Evolutionary conservation across 2,888 invertebrate genomes (phyloP).

Genomic region (Gari tellinella): DNA sequence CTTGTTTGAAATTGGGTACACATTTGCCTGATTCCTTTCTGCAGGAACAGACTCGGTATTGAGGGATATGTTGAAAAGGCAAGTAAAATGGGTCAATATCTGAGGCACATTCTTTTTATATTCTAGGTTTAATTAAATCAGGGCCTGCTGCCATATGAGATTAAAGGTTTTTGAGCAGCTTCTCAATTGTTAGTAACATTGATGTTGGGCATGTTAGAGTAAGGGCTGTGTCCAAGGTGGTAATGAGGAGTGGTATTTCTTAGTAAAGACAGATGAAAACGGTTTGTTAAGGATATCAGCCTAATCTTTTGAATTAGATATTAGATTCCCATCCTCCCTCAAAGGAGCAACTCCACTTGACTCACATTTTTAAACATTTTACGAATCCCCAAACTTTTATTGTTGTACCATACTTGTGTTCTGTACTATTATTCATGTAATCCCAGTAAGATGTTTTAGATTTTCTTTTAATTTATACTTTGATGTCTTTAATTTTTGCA

Average conservation of each 20-base stretch:
- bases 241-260: too few relatives aligned
- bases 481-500: not conserved
- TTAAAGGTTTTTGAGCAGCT: not conserved
- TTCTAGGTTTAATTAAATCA: not conserved
- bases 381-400: slow-evolving; percentile 1
- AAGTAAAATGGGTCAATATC: slow-evolving; percentile 6
- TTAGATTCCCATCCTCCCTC: not conserved
- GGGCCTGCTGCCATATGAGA: not conserved
- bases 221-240: too few relatives aligned
- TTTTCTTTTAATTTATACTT: not conserved
- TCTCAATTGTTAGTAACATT: not conserved
- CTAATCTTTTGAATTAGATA: not conserved
- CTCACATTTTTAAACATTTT: not conserved
- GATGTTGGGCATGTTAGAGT: too few relatives aligned
- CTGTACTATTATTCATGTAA: slow-evolving; percentile 8
- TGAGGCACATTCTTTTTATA: slow-evolving; percentile 12
- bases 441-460: slow-evolving; percentile 1
- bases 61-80: slow-evolving; percentile 4
- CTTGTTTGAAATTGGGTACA: not conserved
- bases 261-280: not conserved
- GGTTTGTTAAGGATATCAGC: not conserved
- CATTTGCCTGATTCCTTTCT: not conserved
- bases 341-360: not conserved
- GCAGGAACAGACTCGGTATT: not conserved
- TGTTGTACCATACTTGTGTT: slow-evolving; percentile 4